Conservation (phyloP, 2,888 invertebrate genomes). For the Eupithecia inturbata region DNA sequence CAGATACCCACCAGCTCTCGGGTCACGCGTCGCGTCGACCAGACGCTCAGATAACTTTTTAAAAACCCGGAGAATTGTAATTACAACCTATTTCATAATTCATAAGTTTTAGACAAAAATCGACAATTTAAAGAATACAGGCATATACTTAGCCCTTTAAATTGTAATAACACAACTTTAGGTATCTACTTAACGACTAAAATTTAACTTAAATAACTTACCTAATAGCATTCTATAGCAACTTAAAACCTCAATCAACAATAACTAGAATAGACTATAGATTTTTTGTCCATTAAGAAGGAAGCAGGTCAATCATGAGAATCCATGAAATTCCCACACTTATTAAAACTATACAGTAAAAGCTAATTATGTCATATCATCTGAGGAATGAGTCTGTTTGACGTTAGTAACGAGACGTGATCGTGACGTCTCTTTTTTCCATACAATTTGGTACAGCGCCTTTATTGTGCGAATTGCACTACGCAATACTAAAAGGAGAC, state of each 20-base stretch:
- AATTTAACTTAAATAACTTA: background rate
- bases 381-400: too few relatives aligned
- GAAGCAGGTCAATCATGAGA: background rate
- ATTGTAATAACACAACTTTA: background rate
- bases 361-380: background rate
- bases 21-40: too few relatives aligned
- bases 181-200: background rate
- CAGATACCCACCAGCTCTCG: too few relatives aligned
- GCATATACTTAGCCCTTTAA: background rate
- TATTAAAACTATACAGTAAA: background rate
- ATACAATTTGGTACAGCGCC: too few relatives aligned
- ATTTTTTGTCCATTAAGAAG: background rate
- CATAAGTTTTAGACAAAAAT: background rate
- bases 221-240: background rate
- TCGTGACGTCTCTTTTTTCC: too few relatives aligned
- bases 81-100: too few relatives aligned
- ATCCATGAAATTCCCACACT: background rate
- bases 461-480: too few relatives aligned
- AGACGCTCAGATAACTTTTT: too few relatives aligned
- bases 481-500: too few relatives aligned
- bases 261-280: background rate
- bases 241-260: background rate
- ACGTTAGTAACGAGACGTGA: too few relatives aligned
- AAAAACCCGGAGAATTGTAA: too few relatives aligned
- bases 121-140: background rate